Base-by-base conservation (phyloP, 2,113 vertebrate species). In the Alethe diademata region DNA sequence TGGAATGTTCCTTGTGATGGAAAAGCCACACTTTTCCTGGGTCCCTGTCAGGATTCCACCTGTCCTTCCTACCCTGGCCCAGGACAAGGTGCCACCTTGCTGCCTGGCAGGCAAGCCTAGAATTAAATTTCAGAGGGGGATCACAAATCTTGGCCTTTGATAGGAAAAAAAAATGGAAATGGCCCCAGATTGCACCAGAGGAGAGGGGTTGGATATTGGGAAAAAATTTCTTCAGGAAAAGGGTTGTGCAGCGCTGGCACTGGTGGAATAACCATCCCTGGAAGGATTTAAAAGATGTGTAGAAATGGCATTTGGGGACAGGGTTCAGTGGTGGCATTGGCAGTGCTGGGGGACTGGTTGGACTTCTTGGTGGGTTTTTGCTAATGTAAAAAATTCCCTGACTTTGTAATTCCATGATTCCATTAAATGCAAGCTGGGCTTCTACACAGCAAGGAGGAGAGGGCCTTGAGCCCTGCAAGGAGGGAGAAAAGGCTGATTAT, bases 381-480 rank as follows among this genome's bases (percentile, higher is more conserved):
- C 6, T 17, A 15, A 35, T 2, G 3, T 12, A 4, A 90, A 58
- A 25, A 23, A 12, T 7, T 14, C 22, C 48, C 15, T 2, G 11
- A 48, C 14, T 20, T 48, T 0, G 0, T 13, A 26, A 43, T 71
- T 40, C 84, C 28, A 2, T 12, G 8, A 36, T 19, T n/a, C 33
- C 19, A 19, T 2, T 14, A 61, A 69, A 36, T 2, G 0, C 0
- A 0, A 13, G 24, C n/a, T 48, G 33, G 11, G 14, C 16, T 28
- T 16, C 19, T 33, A 29, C 4, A 13, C 53, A 74, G 56, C 0
- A 2, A 54, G 53, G 29, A 74, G 35, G 11, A 80, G 33, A 70
- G 23, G 12, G 6, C 11, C 36, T 58, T 56, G 4, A 10, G 45
- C 3, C 6, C 31, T 74, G 61, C 43, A 16, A 9, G 57, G 35